Base-by-base conservation (phyloP, 2,888 invertebrate genomes). In the Sympetrum striolatum region DNA sequence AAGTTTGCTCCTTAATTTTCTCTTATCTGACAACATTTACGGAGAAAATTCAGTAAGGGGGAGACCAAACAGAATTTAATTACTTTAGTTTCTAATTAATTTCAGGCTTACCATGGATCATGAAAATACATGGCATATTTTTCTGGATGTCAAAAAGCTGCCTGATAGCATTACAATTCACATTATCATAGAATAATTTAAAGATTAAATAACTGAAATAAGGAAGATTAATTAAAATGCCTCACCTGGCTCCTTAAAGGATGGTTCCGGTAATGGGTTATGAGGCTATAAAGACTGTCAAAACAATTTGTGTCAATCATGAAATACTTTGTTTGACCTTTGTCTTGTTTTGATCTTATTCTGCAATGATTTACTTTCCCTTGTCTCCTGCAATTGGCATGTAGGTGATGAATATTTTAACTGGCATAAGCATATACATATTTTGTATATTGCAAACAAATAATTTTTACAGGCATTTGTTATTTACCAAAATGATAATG, bases 331-430 rank as follows among this genome's bases (percentile, higher is more conserved):
- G 97, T 97, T 92, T 97, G 95, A 8, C 98, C 98, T 92, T 97
- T 96, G 91, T 98, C 98, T 93, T 98, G 98, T 93, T 97, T 97
- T 90, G 98, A 95, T 93, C 97, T 97, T 91, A 99, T 99, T 81
- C 98, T 96, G 93, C 98, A 98, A 93, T 99, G 99, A 94, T 98
- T 98, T 0, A 98, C 98, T 93, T 96, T 96, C 80, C 97, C 97
- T 92, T 97, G 96, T 22, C 98, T 95, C 94, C 95, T 95, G 92
- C n/a, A 92, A 93, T 48, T 90, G 79, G 91, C 90, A 53, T 18
- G 3, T 37, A 6, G 0, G 39, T 0, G 0, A 37, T 18, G 39
- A 2, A 39, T 18, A 25, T 37, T 80, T 53, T 18, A 4, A 53
- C 18, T 48, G 2, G 48, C 4, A 8, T 18, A 53, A 53, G 1